These are phyloP conservation scores for Pachyrhynchus sulphureomaculatus DNA, from an alignment of 1,140 invertebrate genomes.

Conservation along the genomic window DNA sequence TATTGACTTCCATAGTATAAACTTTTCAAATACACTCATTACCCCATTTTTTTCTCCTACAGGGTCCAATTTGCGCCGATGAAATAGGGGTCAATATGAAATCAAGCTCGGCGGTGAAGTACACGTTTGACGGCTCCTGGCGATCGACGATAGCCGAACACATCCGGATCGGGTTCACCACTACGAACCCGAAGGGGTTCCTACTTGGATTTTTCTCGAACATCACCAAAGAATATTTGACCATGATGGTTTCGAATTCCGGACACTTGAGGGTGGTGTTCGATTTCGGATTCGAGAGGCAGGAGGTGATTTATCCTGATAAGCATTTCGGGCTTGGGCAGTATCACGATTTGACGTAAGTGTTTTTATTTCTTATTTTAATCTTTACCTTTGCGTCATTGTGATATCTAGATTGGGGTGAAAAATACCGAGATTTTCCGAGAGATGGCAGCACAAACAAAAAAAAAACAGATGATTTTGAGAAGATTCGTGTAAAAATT, in stretches of 20 bases:
- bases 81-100: conserved; percentile 95
- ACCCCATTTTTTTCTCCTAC: neutral
- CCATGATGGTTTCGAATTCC: conserved; percentile 93
- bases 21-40: too few relatives aligned
- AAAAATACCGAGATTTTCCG: too few relatives aligned
- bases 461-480: too few relatives aligned
- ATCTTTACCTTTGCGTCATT: too few relatives aligned
- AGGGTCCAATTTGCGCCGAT: conserved; percentile 94
- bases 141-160: conserved; percentile 87
- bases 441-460: too few relatives aligned
- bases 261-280: conserved; percentile 90
- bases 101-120: conserved; percentile 84
- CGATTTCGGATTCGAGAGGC: conserved; percentile 95
- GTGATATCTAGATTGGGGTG: too few relatives aligned
- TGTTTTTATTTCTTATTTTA: too few relatives aligned
- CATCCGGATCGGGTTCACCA: conserved; percentile 94
- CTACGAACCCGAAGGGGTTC: conserved; percentile 93
- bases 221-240: conserved; percentile 89
- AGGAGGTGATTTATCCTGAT: conserved; percentile 87
- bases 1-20: too few relatives aligned
- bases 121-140: conserved; percentile 90
- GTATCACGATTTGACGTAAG: conserved; percentile 80
- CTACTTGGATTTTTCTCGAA: conserved; percentile 87
- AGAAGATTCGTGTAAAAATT: too few relatives aligned
- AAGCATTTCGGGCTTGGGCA: conserved; percentile 92